Evolutionary conservation across 2,113 vertebrate genomes (phyloP).

Genomic region (Nyctereutes procyonoides): DNA sequence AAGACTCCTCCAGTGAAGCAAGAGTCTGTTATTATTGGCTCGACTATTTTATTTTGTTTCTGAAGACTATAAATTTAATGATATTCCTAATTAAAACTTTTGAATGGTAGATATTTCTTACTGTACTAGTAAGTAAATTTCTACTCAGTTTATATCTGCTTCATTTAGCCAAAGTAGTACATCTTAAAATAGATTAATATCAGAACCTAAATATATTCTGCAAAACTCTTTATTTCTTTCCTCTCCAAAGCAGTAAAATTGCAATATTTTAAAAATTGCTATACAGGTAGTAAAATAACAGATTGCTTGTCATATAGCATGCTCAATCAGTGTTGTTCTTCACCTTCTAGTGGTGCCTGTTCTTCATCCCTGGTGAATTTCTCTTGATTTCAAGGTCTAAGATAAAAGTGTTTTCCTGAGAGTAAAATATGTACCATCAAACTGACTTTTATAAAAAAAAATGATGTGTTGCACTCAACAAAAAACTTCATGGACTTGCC

Average conservation of each 20-base stretch:
- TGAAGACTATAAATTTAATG: not conserved
- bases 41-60: not conserved
- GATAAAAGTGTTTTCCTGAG: not conserved
- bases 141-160: not conserved
- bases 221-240: not conserved
- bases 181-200: not conserved
- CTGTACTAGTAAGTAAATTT: not conserved
- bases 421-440: not conserved
- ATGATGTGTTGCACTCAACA: not conserved
- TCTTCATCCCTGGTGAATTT: not conserved
- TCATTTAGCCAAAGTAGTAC: not conserved
- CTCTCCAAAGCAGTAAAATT: not conserved
- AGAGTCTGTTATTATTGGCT: not conserved
- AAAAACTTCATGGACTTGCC: not conserved
- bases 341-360: not conserved
- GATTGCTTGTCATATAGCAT: not conserved
- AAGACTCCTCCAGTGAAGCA: not conserved
- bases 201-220: not conserved
- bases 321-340: not conserved
- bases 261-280: not conserved
- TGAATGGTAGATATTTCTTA: not conserved
- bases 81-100: not conserved
- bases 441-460: slow-evolving; percentile 20
- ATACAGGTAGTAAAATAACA: not conserved
- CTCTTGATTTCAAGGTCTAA: not conserved